These are phyloP conservation scores for Melanotaenia boesemani DNA, from an alignment of 2,797 vertebrate species.

Conservation along the genomic window DNA sequence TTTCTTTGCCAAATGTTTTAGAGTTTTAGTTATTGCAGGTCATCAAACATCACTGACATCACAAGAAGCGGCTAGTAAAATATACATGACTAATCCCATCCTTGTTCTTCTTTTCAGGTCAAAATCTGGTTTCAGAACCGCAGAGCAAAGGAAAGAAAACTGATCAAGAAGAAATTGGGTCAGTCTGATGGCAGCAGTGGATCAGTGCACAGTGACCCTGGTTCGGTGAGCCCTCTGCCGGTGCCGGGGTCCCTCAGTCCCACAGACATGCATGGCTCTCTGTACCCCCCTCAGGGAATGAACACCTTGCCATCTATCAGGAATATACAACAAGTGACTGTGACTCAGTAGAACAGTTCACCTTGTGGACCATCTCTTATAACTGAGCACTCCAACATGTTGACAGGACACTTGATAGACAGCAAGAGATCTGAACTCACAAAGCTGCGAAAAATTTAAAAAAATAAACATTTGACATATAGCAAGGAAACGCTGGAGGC, in stretches of 20 bases:
- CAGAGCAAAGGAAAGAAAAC: conserved; percentile 93
- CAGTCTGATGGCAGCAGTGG: conserved; percentile 91
- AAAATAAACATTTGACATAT: conserved; percentile 62
- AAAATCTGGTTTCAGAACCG: conserved; percentile 99
- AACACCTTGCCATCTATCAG: conserved; percentile 89
- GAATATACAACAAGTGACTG: conserved; percentile 90
- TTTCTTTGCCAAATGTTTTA: not conserved
- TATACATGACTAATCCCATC: not conserved
- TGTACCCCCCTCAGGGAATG: conserved; percentile 87
- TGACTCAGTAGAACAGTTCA: conserved; percentile 83
- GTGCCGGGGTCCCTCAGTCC: conserved; percentile 88
- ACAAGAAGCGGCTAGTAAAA: not conserved
- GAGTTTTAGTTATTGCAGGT: no score
- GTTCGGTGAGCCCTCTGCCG: conserved; percentile 91
- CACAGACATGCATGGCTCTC: conserved; percentile 86
- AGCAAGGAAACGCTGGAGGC: conserved; percentile 81
- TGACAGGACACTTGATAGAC: conserved; percentile 73
- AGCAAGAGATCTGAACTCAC: conserved; percentile 62
- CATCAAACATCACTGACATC: not conserved
- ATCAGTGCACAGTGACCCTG: conserved; percentile 92
- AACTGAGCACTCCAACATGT: conserved; percentile 85
- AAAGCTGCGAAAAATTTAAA: conserved; percentile 52
- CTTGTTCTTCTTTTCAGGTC: conserved; percentile 79
- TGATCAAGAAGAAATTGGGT: conserved; percentile 95
- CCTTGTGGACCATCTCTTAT: conserved; percentile 71